These are phyloP conservation scores for Marasmarcha lunaedactyla DNA, from an alignment of 2,888 invertebrate species.

Conservation along the genomic window DNA sequence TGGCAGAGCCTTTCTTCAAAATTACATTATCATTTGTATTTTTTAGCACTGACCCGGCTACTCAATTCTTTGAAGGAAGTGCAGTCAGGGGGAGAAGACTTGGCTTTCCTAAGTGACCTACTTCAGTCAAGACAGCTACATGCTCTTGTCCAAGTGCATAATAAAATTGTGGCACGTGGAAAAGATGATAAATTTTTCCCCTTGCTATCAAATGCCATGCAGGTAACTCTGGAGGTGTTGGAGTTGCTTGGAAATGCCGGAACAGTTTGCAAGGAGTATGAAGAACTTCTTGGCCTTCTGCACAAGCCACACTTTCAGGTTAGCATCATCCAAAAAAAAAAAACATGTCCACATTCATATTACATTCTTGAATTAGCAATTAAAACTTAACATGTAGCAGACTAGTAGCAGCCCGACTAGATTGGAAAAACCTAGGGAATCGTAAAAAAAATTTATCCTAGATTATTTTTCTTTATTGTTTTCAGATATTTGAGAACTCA, in stretches of 20 bases:
- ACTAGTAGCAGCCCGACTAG: no score
- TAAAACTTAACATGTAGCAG: not conserved
- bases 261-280: slow-evolving; percentile 79
- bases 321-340: no score
- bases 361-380: not conserved
- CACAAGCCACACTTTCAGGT: slow-evolving; percentile 92
- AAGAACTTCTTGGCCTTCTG: slow-evolving; percentile 82
- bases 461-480: no score
- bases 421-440: no score
- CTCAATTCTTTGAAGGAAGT: slow-evolving; percentile 87
- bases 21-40: slow-evolving; percentile 2
- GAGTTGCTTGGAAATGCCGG: slow-evolving; percentile 77
- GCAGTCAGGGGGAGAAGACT: slow-evolving; percentile 85
- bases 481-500: no score
- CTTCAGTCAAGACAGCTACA: slow-evolving; percentile 89
- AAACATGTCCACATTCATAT: no score
- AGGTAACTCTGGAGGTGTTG: slow-evolving; percentile 84
- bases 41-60: slow-evolving; percentile 82
- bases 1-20: not conserved
- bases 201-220: slow-evolving; percentile 86
- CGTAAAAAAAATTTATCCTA: no score
- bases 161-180: slow-evolving; percentile 86
- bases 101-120: slow-evolving; percentile 85
- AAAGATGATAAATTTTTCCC: slow-evolving; percentile 89
- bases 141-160: slow-evolving; percentile 91